These are phyloP conservation scores for Mamestra brassicae DNA, from an alignment of 2,888 invertebrate genomes.

Conservation along the genomic window DNA sequence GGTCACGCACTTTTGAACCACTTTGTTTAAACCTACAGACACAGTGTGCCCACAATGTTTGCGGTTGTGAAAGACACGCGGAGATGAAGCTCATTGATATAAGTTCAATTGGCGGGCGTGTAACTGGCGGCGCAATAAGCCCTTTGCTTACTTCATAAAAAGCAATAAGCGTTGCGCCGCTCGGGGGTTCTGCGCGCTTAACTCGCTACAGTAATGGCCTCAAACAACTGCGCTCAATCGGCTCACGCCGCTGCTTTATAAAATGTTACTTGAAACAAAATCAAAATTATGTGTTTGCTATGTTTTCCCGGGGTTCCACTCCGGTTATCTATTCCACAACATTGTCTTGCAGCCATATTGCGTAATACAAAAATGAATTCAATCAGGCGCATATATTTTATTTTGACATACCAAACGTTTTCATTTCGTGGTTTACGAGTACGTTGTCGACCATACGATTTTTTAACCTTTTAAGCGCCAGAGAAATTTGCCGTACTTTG, in stretches of 20 bases:
- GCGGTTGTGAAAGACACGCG: neutral
- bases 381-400: too few species aligned
- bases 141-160: constrained; percentile 54
- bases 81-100: constrained; percentile 29
- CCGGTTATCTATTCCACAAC: too few species aligned
- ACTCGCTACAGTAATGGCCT: constrained; percentile 37
- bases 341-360: too few species aligned
- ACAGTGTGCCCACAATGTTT: constrained; percentile 1
- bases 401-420: too few species aligned
- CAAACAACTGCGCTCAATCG: constrained; percentile 32
- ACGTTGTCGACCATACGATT: too few species aligned
- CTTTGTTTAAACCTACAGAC: constrained; percentile 1
- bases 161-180: constrained; percentile 50
- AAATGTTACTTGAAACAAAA: constrained; percentile 8
- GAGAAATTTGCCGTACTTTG: too few species aligned
- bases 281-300: neutral
- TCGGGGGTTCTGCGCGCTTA: constrained; percentile 25
- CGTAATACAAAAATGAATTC: too few species aligned
- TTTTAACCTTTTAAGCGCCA: too few species aligned
- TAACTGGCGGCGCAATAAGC: constrained; percentile 32
- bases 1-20: too few species aligned
- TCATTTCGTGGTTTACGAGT: too few species aligned
- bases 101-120: constrained; percentile 24
- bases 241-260: constrained; percentile 5
- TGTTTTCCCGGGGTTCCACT: too few species aligned